These are phyloP conservation scores for Aratinga solstitialis DNA, from an alignment of 2,797 vertebrate species.

Conservation along the genomic window DNA sequence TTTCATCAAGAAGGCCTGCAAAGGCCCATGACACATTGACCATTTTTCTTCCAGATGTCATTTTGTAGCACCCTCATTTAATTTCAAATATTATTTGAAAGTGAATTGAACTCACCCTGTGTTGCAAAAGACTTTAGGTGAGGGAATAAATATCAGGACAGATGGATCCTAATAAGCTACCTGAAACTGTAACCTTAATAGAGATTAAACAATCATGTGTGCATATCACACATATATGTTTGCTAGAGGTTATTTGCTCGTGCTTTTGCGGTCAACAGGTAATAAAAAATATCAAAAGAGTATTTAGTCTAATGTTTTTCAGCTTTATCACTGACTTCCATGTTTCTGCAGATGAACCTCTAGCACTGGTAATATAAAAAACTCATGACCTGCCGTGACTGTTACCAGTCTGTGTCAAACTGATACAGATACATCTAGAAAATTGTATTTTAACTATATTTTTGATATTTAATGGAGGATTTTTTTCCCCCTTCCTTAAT, in stretches of 20 bases:
- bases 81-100: neutral
- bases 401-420: neutral
- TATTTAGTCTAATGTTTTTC: neutral
- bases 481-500: accelerated
- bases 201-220: neutral
- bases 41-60: neutral
- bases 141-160: neutral
- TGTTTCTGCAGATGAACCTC: neutral
- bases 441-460: neutral
- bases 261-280: neutral
- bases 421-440: neutral
- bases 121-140: neutral
- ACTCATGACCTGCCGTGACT: accelerated
- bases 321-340: neutral
- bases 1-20: neutral
- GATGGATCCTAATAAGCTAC: neutral
- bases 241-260: neutral
- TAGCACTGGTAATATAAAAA: neutral
- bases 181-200: neutral
- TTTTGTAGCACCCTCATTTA: neutral
- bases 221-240: neutral
- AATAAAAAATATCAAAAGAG: neutral
- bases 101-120: neutral
- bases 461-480: neutral
- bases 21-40: neutral